Base-by-base conservation (phyloP, 1,140 invertebrate genomes). In the Pygmarrhopalites habei region DNA sequence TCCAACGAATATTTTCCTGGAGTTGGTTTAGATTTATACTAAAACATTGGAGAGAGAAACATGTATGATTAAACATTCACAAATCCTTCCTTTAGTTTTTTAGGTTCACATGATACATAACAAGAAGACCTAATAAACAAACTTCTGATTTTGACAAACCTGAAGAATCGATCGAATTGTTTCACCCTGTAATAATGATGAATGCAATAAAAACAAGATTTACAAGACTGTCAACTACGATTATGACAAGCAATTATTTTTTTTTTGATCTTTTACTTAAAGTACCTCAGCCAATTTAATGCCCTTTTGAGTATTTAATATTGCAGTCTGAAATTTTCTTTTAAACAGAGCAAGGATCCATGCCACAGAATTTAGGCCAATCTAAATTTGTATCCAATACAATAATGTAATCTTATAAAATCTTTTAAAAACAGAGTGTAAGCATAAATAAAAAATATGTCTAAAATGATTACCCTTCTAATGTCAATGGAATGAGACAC, bases 401-500 rank as follows among this genome's bases (percentile, higher is more conserved):
- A 23, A 58, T 47, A 41, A 14, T 47, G 29, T 39, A 41, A 44
- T 17, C 30, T 41, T 41, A 46, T 14, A 65, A 14, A 55, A 49
- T 49, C 7, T 49, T 49, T 12, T 23, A 49, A 49, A n/a, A 23
- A 49, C 46, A 14, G 5, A 10, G 21, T 19, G 19, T 49, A n/a
- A 23, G 10, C 10, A 49, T 15, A 14, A 7, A 14, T 41, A 41
- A 55, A 2, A 23, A 60, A 59, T 64, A 73, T 71, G n/a, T n/a
- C n/a, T n/a, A n/a, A n/a, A n/a, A n/a, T n/a, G n/a, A n/a, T n/a
- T 65, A 83, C 81, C 73, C 88, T 87, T 64, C 90, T 79, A 44
- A 91, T 82, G 15, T 81, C 77, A 30, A 94, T 77, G 2, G 86
- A 85, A 66, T 92, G 90, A 74, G 89, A 83, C 12, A 89, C 78